phyloP scores from a whole-genome alignment of 2,888 invertebrate genomes.

The Pecten maximus region DNA sequence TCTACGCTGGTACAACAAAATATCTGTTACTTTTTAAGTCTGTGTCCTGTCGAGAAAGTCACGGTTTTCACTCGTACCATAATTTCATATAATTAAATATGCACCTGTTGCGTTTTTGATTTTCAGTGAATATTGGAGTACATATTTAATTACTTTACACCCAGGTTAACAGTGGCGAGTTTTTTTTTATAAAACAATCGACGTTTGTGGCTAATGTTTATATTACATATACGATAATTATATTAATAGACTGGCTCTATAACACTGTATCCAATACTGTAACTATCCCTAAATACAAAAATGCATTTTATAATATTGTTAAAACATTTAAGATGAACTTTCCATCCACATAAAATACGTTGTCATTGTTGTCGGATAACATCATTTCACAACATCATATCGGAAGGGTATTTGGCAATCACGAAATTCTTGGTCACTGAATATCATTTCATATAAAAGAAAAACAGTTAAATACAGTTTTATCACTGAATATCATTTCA shows the following conservation, averaged over 20 bases:
- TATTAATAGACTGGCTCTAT: neutral
- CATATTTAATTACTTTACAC: conserved; percentile 1
- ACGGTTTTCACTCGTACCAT: neutral
- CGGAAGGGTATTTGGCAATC: too few species aligned
- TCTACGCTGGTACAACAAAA: neutral
- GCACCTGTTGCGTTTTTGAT: neutral
- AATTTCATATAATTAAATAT: neutral
- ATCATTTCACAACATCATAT: too few species aligned
- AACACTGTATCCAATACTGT: neutral
- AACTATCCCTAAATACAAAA: too few species aligned
- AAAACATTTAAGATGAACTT: too few species aligned
- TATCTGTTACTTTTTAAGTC: neutral
- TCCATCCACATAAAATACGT: too few species aligned
- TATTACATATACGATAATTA: neutral
- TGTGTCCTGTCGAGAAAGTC: conserved; percentile 22
- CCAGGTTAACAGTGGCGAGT: neutral
- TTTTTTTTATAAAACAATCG: neutral
- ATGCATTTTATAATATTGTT: too few species aligned
- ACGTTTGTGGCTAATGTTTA: neutral
- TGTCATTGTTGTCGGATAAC: too few species aligned
- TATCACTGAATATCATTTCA: too few species aligned
- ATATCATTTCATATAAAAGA: too few species aligned
- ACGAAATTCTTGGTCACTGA: too few species aligned
- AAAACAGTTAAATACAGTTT: too few species aligned
- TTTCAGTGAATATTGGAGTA: neutral